Base-by-base conservation (phyloP, 2,888 invertebrate genomes). In the Callyntrura guangdongensis region DNA sequence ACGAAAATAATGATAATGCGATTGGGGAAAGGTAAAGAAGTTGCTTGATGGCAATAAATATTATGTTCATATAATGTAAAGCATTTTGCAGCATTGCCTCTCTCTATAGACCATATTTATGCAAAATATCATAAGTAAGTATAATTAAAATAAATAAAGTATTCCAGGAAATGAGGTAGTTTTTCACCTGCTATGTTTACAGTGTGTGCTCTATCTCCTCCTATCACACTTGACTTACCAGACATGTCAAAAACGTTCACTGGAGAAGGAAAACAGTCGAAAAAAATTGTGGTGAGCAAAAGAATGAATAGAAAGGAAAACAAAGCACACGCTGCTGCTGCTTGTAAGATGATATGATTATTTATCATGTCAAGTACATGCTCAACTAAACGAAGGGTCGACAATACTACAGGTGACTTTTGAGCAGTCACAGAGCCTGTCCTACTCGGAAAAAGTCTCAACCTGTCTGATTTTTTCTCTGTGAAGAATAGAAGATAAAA, bases 191-290 rank as follows among this genome's bases (percentile, higher is more conserved):
- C 20, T 12, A 64, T 64, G 11, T 64, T 64, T 64, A 25, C 64
- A 74, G 22, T 20, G 22, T 67, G 74, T 74, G 74, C 74, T 74
- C 74, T 74, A 74, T 74, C 74, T 74, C 0, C 74, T 22, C 8
- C 20, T 12, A 74, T 74, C 74, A 49, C 74, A 74, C 74, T 74
- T 74, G 74, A 49, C 49, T 74, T 74, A 49, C 17, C 74, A 72
- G 72, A 1, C 36, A 17, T 36, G 72, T 72, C 72, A 72, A 72
- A 72, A 72, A 36, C 4, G 17, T 72, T n/a, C 4, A 72, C 17
- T 45, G 45, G 12, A 72, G 5, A 45, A 45, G 8, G 17, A 64
- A 64, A 64, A n/a, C n/a, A n/a, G n/a, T n/a, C n/a, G 9, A 22
- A 25, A 25, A 64, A 25, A 64, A 9, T 64, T 64, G 22, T 25